phyloP scores from a whole-genome alignment of 2,113 vertebrate genomes.

The Chroicocephalus ridibundus region DNA sequence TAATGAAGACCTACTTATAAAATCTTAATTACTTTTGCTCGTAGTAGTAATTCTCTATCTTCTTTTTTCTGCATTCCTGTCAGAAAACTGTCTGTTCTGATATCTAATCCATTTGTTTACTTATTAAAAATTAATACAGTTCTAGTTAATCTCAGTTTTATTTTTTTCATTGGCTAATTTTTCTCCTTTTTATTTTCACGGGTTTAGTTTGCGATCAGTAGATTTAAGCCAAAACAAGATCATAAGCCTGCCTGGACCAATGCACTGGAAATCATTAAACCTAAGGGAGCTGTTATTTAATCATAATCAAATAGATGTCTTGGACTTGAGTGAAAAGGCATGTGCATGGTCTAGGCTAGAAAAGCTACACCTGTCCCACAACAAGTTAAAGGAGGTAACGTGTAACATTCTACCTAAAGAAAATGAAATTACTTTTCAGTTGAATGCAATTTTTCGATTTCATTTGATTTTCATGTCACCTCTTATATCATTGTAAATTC shows the following conservation, averaged over 20 bases:
- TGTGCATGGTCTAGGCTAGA: constrained; percentile 87
- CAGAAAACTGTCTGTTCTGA: not conserved
- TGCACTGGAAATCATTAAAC: constrained; percentile 84
- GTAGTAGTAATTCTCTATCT: not conserved
- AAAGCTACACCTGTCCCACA: constrained; percentile 90
- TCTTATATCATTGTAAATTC: not conserved
- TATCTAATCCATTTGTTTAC: not conserved
- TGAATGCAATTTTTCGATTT: not conserved
- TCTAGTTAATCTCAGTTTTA: not conserved
- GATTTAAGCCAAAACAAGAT: constrained; percentile 91
- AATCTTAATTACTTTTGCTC: not conserved
- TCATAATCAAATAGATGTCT: constrained; percentile 82
- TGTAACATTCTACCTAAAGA: not conserved
- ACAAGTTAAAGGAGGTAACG: constrained; percentile 89
- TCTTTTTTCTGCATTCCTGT: not conserved
- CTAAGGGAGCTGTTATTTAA: constrained; percentile 91
- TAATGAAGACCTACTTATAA: not conserved
- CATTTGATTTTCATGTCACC: not conserved
- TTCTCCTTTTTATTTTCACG: not conserved
- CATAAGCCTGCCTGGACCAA: constrained; percentile 78
- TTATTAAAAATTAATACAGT: not conserved
- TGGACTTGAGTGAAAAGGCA: constrained; percentile 86
- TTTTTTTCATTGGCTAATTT: not conserved
- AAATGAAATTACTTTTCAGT: not conserved
- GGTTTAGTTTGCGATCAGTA: constrained; percentile 83